phyloP scores from a whole-genome alignment of 2,113 vertebrate genomes.

The Cromileptes altivelis region DNA sequence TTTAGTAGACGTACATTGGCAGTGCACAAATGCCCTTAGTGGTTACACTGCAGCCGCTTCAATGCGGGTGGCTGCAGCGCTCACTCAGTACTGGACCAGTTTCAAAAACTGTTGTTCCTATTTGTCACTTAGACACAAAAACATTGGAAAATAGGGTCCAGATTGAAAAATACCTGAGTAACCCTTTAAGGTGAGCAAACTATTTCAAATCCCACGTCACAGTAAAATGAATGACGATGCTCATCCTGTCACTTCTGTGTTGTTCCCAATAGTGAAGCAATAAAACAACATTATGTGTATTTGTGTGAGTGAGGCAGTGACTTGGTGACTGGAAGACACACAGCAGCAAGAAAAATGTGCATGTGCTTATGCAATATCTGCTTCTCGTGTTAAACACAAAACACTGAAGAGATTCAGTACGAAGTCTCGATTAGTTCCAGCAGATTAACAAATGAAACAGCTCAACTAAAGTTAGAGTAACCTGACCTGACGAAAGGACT shows the following conservation, averaged over 20 bases:
- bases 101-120: too few species aligned
- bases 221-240: too few species aligned
- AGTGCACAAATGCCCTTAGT: too few species aligned
- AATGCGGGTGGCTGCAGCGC: too few species aligned
- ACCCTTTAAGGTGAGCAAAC: neutral
- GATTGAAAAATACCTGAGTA: too few species aligned
- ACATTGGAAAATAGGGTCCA: too few species aligned
- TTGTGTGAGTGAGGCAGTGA: neutral
- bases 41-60: too few species aligned
- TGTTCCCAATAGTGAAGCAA: neutral
- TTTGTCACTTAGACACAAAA: too few species aligned
- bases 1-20: too few species aligned
- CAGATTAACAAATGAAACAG: conserved; percentile 49
- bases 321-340: neutral
- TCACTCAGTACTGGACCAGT: too few species aligned
- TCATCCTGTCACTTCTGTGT: neutral
- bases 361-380: conserved; percentile 41
- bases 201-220: neutral
- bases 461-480: conserved; percentile 39
- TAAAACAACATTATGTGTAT: neutral
- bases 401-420: conserved; percentile 40
- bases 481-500: conserved; percentile 23
- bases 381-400: conserved; percentile 40
- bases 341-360: neutral
- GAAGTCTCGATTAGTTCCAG: conserved; percentile 55